phyloP scores from a whole-genome alignment of 2,797 vertebrate species.

The Onychomys torridus region DNA sequence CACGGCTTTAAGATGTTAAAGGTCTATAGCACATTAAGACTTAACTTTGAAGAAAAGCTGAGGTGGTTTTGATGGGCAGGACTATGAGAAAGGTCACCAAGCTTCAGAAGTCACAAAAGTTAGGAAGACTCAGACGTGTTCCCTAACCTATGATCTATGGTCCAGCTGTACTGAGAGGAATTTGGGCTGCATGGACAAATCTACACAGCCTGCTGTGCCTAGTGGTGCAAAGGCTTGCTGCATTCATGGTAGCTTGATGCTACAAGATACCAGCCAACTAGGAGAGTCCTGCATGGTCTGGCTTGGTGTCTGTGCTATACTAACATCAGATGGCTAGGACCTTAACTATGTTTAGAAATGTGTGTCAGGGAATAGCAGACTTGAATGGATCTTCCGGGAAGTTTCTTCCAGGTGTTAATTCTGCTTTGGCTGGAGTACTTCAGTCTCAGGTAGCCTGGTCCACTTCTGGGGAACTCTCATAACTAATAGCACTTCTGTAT shows the following conservation, averaged over 20 bases:
- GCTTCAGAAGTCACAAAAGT: background rate
- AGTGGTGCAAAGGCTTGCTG: background rate
- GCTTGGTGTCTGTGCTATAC: background rate
- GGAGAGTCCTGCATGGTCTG: background rate
- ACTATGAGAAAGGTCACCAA: background rate
- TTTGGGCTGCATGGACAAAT: too few relatives aligned
- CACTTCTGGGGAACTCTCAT: background rate
- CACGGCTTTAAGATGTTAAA: background rate
- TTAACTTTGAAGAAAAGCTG: background rate
- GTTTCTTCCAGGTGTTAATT: slow-evolving; percentile 1
- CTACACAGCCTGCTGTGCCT: background rate
- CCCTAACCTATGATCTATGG: background rate
- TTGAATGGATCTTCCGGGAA: background rate
- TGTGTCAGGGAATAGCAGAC: background rate
- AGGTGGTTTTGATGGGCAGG: background rate
- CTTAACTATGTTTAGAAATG: slow-evolving; percentile 23
- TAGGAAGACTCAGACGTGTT: background rate
- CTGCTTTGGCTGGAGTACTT: background rate
- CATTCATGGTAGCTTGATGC: background rate
- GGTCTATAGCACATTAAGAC: background rate
- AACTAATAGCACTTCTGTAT: slow-evolving; percentile 25
- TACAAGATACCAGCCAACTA: background rate
- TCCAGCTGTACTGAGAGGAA: background rate
- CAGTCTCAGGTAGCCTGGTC: background rate
- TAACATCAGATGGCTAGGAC: background rate